phyloP scores from a whole-genome alignment of 2,113 vertebrate genomes.

The Dinomys branickii region DNA sequence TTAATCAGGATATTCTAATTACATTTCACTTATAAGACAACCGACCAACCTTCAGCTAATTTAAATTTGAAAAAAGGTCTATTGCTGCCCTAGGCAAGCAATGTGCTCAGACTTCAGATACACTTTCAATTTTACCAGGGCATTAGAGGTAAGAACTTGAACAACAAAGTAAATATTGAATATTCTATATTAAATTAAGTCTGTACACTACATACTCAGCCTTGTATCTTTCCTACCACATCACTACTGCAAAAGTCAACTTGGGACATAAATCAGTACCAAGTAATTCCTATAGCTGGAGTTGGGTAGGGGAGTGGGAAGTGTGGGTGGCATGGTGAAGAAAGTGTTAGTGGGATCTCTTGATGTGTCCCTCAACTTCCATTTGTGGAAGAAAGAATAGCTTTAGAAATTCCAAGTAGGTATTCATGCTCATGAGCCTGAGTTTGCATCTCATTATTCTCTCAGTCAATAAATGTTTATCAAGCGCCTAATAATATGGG shows the following conservation, averaged over 20 bases:
- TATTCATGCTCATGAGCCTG: slow-evolving; percentile 13
- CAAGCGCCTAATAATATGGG: background rate
- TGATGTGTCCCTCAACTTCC: background rate
- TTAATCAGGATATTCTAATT: slow-evolving; percentile 74
- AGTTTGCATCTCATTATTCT: slow-evolving; percentile 29
- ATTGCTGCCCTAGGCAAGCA: slow-evolving; percentile 73
- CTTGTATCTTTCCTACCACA: background rate
- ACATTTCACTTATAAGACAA: slow-evolving; percentile 52
- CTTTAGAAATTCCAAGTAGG: slow-evolving; percentile 32
- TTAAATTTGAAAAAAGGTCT: slow-evolving; percentile 81
- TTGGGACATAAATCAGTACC: background rate
- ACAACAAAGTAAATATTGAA: slow-evolving; percentile 75
- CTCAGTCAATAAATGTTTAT: slow-evolving; percentile 19
- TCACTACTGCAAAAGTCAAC: slow-evolving; percentile 39
- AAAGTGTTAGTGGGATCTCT: background rate
- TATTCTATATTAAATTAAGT: slow-evolving; percentile 76
- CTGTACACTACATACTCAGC: slow-evolving; percentile 44
- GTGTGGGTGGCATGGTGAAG: background rate
- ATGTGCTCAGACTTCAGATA: slow-evolving; percentile 57
- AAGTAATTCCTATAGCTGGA: background rate
- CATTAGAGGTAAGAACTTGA: slow-evolving; percentile 67
- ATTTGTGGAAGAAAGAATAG: background rate
- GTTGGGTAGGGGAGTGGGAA: background rate
- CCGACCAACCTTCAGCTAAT: slow-evolving; percentile 56
- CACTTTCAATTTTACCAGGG: slow-evolving; percentile 55